These are phyloP conservation scores for Thomomys bottae DNA, from an alignment of 2,113 vertebrate species.

Conservation along the genomic window DNA sequence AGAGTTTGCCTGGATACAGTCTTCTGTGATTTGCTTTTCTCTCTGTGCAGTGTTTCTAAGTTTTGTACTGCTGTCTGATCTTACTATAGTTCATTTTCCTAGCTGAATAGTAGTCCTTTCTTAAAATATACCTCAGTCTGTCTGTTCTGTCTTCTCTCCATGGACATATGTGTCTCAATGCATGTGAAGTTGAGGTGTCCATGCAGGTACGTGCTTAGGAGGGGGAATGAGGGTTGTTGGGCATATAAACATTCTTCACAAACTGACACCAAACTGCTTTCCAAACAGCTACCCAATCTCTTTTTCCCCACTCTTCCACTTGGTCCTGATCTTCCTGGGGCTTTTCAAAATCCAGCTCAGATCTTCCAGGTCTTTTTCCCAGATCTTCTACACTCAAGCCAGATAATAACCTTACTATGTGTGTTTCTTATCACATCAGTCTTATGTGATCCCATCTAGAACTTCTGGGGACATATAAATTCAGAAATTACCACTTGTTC, in stretches of 20 bases:
- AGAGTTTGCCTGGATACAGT: background rate
- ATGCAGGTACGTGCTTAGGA: background rate
- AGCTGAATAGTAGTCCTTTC: background rate
- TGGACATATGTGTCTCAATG: fast-evolving
- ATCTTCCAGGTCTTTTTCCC: background rate
- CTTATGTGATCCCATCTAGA: background rate
- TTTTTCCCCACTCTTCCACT: background rate
- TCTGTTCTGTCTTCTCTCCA: background rate
- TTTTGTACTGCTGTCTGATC: background rate
- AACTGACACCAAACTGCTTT: background rate
- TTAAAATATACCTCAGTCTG: fast-evolving
- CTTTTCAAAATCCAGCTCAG: background rate
- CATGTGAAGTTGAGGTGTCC: background rate
- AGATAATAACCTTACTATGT: background rate
- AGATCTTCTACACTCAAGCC: background rate
- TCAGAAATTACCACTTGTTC: conserved; percentile 16
- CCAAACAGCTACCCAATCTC: background rate
- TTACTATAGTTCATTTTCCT: background rate
- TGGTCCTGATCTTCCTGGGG: background rate
- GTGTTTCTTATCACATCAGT: background rate
- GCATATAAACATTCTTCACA: background rate
- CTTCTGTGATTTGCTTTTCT: background rate
- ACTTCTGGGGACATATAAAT: background rate
- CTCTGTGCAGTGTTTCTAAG: background rate
- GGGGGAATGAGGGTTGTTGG: background rate